Evolutionary conservation across 2,797 vertebrate genomes (phyloP).

Genomic region (Phataginus tricuspis): DNA sequence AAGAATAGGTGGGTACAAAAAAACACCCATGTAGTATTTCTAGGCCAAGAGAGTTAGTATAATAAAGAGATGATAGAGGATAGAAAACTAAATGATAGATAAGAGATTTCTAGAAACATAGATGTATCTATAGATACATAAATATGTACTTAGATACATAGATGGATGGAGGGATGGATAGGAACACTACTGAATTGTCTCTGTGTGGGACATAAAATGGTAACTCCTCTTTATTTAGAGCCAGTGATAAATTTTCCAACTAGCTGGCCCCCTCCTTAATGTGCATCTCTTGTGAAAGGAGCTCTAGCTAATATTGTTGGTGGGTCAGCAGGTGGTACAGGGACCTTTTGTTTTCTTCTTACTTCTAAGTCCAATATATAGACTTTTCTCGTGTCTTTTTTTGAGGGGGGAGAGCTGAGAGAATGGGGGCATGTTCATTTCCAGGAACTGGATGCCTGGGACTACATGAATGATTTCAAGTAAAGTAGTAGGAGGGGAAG

Average conservation of each 20-base stretch:
- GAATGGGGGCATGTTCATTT: not conserved
- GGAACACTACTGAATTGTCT: not conserved
- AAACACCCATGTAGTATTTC: not conserved
- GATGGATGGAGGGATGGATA: not conserved
- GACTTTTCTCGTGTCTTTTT: not conserved
- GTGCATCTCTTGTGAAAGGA: not conserved
- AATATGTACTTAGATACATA: not conserved
- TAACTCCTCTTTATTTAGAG: constrained; percentile 1
- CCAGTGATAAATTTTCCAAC: not conserved
- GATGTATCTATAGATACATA: not conserved
- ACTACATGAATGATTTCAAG: not conserved
- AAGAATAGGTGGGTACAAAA: not conserved
- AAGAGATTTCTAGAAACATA: not conserved
- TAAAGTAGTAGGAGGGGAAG: not conserved
- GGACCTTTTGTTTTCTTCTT: not conserved
- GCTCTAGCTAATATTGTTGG: not conserved
- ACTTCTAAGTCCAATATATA: not conserved
- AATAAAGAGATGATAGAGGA: not conserved
- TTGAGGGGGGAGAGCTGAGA: not conserved
- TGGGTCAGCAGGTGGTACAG: not conserved
- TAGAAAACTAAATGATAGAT: not conserved
- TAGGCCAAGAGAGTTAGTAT: not conserved
- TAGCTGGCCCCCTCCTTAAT: not conserved
- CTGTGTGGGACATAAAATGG: not conserved
- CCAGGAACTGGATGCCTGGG: not conserved